These are phyloP conservation scores for Coenonympha glycerion DNA, from an alignment of 2,888 invertebrate genomes.

Conservation along the genomic window DNA sequence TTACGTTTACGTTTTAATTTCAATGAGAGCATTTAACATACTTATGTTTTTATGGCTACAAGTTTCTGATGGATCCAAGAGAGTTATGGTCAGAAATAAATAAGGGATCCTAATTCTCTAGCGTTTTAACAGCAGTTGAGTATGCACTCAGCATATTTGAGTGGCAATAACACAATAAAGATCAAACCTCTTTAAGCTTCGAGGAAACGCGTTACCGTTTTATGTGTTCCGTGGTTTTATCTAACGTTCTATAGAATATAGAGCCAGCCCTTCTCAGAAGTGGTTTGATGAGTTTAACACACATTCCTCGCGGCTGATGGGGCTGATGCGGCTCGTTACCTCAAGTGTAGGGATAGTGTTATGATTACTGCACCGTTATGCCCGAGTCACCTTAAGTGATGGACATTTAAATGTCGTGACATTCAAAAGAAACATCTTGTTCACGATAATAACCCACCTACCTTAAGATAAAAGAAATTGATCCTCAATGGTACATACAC, in stretches of 20 bases:
- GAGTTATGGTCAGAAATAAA: background rate
- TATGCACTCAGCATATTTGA: constrained; percentile 15
- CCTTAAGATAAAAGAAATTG: constrained; percentile 27
- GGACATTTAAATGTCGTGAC: constrained; percentile 37
- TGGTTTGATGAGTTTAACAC: constrained; percentile 48
- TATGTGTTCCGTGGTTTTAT: constrained; percentile 25
- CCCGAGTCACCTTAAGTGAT: constrained; percentile 30
- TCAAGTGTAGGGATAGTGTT: constrained; percentile 45
- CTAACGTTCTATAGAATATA: constrained; percentile 21
- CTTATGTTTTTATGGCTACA: background rate
- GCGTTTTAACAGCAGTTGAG: constrained; percentile 3
- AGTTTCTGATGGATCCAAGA: background rate
- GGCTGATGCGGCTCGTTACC: constrained; percentile 36
- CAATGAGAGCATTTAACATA: background rate
- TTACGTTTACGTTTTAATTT: background rate
- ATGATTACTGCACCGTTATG: constrained; percentile 42
- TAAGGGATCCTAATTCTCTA: constrained; percentile 1
- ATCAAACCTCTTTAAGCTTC: constrained; percentile 17
- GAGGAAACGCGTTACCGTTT: constrained; percentile 21
- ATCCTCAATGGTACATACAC: background rate
- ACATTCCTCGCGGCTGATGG: constrained; percentile 50
- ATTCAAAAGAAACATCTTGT: constrained; percentile 40
- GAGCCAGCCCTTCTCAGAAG: constrained; percentile 44
- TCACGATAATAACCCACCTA: constrained; percentile 36
- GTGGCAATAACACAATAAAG: constrained; percentile 17